These are phyloP conservation scores for Acanthococcus lagerstroemiae DNA, from an alignment of 2,888 invertebrate species.

Conservation along the genomic window DNA sequence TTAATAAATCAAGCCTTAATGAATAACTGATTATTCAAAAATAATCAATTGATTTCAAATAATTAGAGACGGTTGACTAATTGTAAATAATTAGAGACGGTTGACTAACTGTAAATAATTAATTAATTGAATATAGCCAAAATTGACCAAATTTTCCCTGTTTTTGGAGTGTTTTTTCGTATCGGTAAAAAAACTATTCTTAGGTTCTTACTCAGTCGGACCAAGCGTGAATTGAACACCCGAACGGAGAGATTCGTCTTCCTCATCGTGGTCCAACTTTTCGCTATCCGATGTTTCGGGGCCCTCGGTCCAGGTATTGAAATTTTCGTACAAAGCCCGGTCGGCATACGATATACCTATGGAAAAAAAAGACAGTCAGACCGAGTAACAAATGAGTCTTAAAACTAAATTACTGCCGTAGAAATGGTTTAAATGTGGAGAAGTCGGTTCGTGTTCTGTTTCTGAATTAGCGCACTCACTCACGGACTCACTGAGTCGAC, in stretches of 20 bases:
- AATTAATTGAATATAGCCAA: neutral
- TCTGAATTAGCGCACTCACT: no score
- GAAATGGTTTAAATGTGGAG: neutral
- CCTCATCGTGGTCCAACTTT: slow-evolving; percentile 37
- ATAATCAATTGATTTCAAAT: no score
- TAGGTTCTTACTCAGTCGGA: slow-evolving; percentile 9
- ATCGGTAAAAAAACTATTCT: neutral
- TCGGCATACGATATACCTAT: slow-evolving; percentile 35
- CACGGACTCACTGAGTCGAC: no score
- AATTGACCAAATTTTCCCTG: neutral
- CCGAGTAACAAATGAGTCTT: no score
- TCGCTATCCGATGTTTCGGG: slow-evolving; percentile 39
- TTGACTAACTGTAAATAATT: no score
- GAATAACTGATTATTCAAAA: no score
- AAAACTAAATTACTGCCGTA: no score
- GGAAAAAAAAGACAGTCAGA: slow-evolving; percentile 18
- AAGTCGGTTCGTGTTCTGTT: neutral
- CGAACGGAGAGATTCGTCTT: slow-evolving; percentile 35
- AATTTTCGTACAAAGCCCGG: slow-evolving; percentile 35
- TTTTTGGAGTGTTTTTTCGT: no score
- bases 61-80: no score
- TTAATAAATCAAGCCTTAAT: no score
- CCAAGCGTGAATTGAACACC: slow-evolving; percentile 45
- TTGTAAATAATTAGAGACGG: no score
- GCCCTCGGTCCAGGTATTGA: slow-evolving; percentile 34